Evolutionary conservation across 2,113 vertebrate species (phyloP).

Genomic region (Syngnathus floridae): DNA sequence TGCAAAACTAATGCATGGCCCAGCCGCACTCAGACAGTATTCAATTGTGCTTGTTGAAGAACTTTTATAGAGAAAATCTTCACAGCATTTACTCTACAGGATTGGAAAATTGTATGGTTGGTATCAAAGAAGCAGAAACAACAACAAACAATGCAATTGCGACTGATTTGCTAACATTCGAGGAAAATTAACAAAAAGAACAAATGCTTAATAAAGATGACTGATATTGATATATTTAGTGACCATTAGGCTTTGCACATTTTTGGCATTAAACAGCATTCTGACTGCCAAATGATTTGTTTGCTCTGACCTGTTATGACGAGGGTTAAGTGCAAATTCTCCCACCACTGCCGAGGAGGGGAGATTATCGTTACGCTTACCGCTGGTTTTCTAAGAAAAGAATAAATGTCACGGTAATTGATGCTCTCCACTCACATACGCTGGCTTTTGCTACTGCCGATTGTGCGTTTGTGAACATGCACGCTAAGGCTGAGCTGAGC

Average conservation of each 20-base stretch:
- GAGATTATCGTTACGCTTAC: background rate
- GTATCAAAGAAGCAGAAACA: no score
- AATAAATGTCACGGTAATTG: background rate
- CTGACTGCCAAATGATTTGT: background rate
- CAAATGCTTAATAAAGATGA: background rate
- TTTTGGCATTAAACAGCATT: background rate
- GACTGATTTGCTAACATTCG: background rate
- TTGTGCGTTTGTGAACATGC: conserved; percentile 20
- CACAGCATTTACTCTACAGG: background rate
- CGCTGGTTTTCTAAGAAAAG: background rate
- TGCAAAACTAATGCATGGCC: conserved; percentile 1
- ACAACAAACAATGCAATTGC: background rate
- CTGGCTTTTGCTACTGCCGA: conserved; percentile 7
- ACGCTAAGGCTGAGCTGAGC: conserved; percentile 1
- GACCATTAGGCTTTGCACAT: background rate
- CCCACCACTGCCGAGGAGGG: background rate
- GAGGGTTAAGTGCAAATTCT: background rate
- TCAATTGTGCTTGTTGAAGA: background rate
- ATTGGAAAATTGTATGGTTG: background rate
- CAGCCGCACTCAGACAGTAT: background rate
- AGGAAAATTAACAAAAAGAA: background rate
- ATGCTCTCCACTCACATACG: background rate
- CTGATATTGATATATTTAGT: no score
- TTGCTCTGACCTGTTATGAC: background rate
- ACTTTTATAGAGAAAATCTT: background rate